These are phyloP conservation scores for Cololabis saira DNA, from an alignment of 2,113 vertebrate species.

Conservation along the genomic window DNA sequence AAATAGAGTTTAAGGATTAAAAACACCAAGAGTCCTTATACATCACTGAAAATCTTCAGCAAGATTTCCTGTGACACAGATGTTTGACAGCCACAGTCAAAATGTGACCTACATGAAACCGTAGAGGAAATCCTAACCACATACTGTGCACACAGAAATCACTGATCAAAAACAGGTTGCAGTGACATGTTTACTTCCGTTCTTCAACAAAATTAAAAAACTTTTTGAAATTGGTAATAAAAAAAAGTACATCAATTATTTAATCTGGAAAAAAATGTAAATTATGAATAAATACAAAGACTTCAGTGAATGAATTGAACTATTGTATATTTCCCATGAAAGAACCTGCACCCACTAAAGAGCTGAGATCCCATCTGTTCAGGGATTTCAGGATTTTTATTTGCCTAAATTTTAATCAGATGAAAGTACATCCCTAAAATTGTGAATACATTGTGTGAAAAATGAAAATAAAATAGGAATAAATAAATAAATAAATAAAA, in stretches of 20 bases:
- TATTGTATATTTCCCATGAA: too few relatives aligned
- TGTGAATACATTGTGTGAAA: background rate
- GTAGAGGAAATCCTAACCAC: slow-evolving; percentile 20
- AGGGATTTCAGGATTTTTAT: too few relatives aligned
- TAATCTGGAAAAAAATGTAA: too few relatives aligned
- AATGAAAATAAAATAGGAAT: background rate
- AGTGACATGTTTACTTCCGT: slow-evolving; percentile 24
- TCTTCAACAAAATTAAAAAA: slow-evolving; percentile 4
- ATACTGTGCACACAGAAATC: slow-evolving; percentile 30
- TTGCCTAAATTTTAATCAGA: too few relatives aligned
- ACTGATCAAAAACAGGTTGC: slow-evolving; percentile 50
- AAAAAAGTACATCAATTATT: background rate
- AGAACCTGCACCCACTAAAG: too few relatives aligned
- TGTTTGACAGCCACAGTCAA: slow-evolving; percentile 15
- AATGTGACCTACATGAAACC: background rate
- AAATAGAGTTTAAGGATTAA: too few relatives aligned
- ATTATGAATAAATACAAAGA: too few relatives aligned
- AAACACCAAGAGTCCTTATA: background rate
- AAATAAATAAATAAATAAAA: background rate
- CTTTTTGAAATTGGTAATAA: background rate
- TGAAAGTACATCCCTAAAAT: too few relatives aligned
- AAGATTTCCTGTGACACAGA: too few relatives aligned
- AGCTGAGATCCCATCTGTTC: too few relatives aligned
- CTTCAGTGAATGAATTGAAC: too few relatives aligned
- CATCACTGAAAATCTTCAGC: background rate